phyloP scores from a whole-genome alignment of 1,140 invertebrate genomes.

The Delia radicum region DNA sequence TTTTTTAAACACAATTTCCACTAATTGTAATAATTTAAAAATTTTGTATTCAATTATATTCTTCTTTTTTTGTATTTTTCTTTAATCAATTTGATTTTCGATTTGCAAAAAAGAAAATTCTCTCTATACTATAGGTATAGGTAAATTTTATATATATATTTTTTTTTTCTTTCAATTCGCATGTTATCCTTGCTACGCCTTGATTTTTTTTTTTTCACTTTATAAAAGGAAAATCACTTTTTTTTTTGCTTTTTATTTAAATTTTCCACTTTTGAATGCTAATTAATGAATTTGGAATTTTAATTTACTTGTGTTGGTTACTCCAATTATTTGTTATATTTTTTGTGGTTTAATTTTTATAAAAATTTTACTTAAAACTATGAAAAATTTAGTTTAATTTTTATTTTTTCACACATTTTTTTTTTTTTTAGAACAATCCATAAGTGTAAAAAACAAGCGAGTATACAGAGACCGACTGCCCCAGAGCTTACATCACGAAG shows the following conservation, averaged over 20 bases:
- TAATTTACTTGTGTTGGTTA: not conserved
- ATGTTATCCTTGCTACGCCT: constrained; percentile 9
- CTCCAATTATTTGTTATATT: not conserved
- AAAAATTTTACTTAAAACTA: constrained; percentile 24
- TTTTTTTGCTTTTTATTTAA: not conserved
- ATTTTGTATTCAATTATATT: too few species aligned
- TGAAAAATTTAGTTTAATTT: constrained; percentile 13
- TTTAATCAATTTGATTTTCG: not conserved
- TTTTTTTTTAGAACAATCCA: constrained; percentile 25
- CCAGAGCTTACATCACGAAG: constrained; percentile 47
- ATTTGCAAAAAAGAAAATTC: not conserved
- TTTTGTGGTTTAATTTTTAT: not conserved
- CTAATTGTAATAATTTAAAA: too few species aligned
- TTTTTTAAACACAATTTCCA: too few species aligned
- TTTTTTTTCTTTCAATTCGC: constrained; percentile 1
- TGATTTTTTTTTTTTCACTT: not conserved
- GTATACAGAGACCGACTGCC: constrained; percentile 48
- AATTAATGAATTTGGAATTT: not conserved
- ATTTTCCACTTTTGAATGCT: too few species aligned
- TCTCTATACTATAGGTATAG: constrained; percentile 1
- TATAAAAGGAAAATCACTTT: not conserved
- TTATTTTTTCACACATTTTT: constrained; percentile 27
- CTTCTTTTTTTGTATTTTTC: not conserved
- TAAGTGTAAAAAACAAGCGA: constrained; percentile 33
- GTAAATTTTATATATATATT: not conserved